Evolutionary conservation across 2,797 vertebrate species (phyloP).

Genomic region (Girardinus metallicus): DNA sequence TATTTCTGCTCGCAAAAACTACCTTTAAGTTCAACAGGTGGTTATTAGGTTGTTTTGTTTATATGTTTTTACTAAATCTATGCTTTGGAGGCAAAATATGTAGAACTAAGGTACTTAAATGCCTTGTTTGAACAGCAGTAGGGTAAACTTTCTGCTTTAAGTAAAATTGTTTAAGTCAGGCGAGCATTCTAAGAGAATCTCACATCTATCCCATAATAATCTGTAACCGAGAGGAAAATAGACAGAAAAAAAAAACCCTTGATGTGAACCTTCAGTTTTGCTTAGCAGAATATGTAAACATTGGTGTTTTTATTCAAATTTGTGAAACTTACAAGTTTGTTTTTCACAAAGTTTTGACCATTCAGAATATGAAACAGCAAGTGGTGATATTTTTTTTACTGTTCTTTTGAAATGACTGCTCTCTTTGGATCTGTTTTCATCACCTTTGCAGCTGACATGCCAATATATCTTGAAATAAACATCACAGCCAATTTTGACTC

Average conservation of each 20-base stretch:
- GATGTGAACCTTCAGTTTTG: not conserved
- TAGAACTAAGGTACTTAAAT: not conserved
- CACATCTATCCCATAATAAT: not conserved
- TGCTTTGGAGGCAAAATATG: not conserved
- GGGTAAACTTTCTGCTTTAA: not conserved
- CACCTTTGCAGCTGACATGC: not conserved
- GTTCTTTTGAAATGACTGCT: not conserved
- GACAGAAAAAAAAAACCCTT: not conserved
- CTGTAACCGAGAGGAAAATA: not conserved
- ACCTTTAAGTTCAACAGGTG: not conserved
- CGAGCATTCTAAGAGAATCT: not conserved
- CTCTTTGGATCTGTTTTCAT: not conserved
- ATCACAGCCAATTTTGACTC: slow-evolving; percentile 13
- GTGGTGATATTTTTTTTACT: not conserved
- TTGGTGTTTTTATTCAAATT: not conserved
- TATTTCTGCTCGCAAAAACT: not conserved
- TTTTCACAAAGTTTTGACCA: not conserved
- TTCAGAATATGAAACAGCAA: not conserved
- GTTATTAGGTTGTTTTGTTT: not conserved
- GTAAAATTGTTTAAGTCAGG: not conserved
- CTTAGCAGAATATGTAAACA: not conserved
- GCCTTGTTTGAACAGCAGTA: not conserved
- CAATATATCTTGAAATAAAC: not conserved
- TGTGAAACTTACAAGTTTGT: not conserved
- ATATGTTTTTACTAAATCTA: not conserved